Evolutionary conservation across 1,140 invertebrate genomes (phyloP), one percentile per base, ranked within the genome.

Genomic region (Meloidogyne exigua): DNA sequence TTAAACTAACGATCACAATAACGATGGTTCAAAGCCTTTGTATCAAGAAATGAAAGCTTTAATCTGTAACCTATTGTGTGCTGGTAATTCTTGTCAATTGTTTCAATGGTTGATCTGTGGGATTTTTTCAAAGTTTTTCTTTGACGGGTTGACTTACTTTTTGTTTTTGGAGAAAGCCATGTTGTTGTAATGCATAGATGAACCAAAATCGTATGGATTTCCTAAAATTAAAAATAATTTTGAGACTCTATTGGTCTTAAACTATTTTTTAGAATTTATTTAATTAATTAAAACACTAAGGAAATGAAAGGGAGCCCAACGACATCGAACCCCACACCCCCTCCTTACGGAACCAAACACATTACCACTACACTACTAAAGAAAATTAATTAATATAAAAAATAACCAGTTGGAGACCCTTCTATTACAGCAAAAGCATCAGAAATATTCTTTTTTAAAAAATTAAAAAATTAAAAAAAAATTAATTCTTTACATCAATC

Each of bases 1-100:
- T 15, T 32, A 23, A 71, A 18, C 28, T 73, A 64, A 73, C 72
- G 72, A 28, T 64, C 72, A n/a, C 72, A 73, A 21, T 73, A 73
- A 65, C 72, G 72, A 65, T 73, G 72, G 36, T 73, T 73, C 18
- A 73, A 64, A 23, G 72, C 72, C 36, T 73, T 73, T 9, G 72
- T 32, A 25, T 73, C 72, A 12, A 73, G 57, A 65, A 73, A 73
- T 26, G 72, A 73, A 15, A 73, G 28, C 13, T 28, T 62, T 21
- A 73, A n/a, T 28, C 72, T 62, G 5, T 62, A 73, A 10, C 72
- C 72, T 5, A 73, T 73, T 9, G 72, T 73, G 9, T 73, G 72
- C 25, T 73, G 72, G n/a, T 73, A 73, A 21, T 73, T 66, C 11
- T 73, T 73, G 72, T 73, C 72, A 57, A 73, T 18, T 23, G 72